A percentile compares a stretch with the other conserved stretches of the same genome.
These are phyloP conservation scores for human DNA, from an alignment of 2,113 vertebrate species.

Conservation along the genomic window GRCh38 chr1:40906501-40907000, in stretches of 20 bases:
- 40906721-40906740: background rate
- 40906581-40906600: background rate
- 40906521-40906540: background rate
- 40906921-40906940: constrained; percentile 16
- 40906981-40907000: constrained; percentile 6
- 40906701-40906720: background rate
- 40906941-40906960: background rate
- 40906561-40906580: background rate
- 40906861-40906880: background rate
- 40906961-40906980: constrained; percentile 9
- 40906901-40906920: constrained; percentile 29
- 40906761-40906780: background rate
- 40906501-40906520: background rate
- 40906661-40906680: background rate
- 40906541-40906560: background rate
- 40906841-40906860: background rate
- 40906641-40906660: background rate
- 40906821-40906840: background rate
- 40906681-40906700: background rate
- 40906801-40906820: background rate
- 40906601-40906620: background rate
- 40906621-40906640: background rate
- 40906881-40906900: background rate
- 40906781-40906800: constrained; percentile 21
- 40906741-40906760: background rate